A percentile compares a stretch with the other conserved stretches of the same genome.
Conservation (phyloP, 2,797 vertebrate genomes). For the Scolopax bukidnonensis region DNA sequence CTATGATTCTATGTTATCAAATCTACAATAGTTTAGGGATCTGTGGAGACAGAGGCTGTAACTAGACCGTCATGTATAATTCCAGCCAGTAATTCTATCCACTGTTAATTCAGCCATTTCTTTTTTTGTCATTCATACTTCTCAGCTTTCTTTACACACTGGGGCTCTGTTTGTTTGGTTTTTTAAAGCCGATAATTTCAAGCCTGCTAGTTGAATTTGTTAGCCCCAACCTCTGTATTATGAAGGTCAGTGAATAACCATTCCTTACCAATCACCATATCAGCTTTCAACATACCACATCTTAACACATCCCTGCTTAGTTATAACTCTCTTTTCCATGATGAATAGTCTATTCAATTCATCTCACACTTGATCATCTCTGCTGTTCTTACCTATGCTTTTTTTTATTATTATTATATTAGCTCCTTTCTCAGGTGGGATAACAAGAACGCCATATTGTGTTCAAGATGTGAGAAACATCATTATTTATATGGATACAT, state of each 20-base stretch:
- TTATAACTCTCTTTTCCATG: neutral
- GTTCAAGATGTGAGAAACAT: neutral
- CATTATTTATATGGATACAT: neutral
- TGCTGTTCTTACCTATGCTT: neutral
- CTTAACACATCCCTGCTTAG: neutral
- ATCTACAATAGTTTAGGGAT: neutral
- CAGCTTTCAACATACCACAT: neutral
- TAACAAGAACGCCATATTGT: neutral
- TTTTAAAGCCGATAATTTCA: neutral
- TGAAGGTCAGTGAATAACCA: neutral
- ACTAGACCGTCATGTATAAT: neutral
- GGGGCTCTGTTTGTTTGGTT: neutral
- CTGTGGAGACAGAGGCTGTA: neutral
- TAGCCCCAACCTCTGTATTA: neutral
- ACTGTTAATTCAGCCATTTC: neutral
- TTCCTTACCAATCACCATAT: rapidly evolving
- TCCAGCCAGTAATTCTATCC: neutral
- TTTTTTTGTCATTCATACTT: neutral
- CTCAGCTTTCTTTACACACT: neutral
- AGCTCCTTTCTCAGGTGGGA: neutral
- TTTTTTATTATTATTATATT: neutral
- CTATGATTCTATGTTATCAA: neutral
- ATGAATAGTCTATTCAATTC: neutral
- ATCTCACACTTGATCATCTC: neutral
- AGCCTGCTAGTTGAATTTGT: neutral